Evolutionary conservation across 2,888 invertebrate species (phyloP).

Genomic region (Plebejus melissa): DNA sequence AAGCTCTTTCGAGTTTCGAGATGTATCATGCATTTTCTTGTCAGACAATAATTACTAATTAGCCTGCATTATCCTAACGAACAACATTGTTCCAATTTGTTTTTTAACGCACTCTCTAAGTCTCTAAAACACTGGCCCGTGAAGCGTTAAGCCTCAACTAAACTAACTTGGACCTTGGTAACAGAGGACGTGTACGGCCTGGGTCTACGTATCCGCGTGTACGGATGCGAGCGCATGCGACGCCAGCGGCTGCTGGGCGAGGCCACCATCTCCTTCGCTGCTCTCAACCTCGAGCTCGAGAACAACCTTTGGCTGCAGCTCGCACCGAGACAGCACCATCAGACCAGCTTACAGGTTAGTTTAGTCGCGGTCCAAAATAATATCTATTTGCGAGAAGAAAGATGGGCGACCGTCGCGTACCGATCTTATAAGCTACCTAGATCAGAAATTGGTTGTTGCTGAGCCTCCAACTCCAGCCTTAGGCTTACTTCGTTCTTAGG

Average conservation of each 20-base stretch:
- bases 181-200: slow-evolving; percentile 94
- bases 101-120: no score
- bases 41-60: no score
- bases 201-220: slow-evolving; percentile 93
- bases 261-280: slow-evolving; percentile 92
- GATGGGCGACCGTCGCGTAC: not conserved
- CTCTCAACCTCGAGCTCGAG: slow-evolving; percentile 93
- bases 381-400: no score
- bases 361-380: not conserved
- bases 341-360: slow-evolving; percentile 53
- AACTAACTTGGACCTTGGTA: slow-evolving; percentile 33
- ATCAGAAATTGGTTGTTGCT: no score
- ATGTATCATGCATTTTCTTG: no score
- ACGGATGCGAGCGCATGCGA: slow-evolving; percentile 95
- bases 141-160: not conserved
- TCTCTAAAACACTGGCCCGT: no score
- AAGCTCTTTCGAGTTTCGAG: no score
- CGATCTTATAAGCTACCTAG: not conserved
- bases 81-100: no score
- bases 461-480: no score
- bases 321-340: slow-evolving; percentile 81
- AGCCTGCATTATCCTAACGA: no score
- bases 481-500: no score
- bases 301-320: slow-evolving; percentile 94
- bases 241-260: slow-evolving; percentile 95